Conservation (phyloP, 2,797 vertebrate species). For the Coregonus ussuriensis region DNA sequence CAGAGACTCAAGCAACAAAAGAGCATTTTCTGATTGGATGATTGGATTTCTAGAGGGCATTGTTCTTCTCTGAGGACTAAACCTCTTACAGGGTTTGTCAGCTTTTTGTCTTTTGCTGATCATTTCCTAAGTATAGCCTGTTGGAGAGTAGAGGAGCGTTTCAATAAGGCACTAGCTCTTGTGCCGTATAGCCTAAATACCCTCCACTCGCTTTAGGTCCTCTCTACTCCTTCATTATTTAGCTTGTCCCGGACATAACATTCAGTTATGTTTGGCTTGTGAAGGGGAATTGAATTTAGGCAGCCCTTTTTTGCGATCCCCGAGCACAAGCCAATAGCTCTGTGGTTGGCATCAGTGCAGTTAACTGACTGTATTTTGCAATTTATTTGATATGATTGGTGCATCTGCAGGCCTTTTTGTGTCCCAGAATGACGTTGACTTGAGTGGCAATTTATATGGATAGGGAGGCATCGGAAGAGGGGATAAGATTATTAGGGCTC, state of each 20-base stretch:
- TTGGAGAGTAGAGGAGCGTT: not conserved
- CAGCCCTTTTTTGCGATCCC: constrained; percentile 27
- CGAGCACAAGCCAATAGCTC: constrained; percentile 48
- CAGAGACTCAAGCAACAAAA: not conserved
- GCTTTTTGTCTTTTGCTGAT: not conserved
- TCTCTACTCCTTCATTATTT: constrained; percentile 44
- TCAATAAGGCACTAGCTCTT: not conserved
- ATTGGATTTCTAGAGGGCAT: not conserved
- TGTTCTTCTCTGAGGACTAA: constrained; percentile 2
- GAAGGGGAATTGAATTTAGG: constrained; percentile 65
- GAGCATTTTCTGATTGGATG: not conserved
- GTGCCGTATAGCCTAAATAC: not conserved
- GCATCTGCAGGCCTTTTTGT: constrained; percentile 66
- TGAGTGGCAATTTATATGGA: constrained; percentile 47
- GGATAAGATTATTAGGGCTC: constrained; percentile 48
- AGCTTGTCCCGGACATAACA: constrained; percentile 44
- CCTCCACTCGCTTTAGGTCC: constrained; percentile 8
- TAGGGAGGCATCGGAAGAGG: constrained; percentile 3
- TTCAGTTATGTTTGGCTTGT: constrained; percentile 33
- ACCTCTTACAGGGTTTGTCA: not conserved
- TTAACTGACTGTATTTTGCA: constrained; percentile 59
- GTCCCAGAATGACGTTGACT: constrained; percentile 53
- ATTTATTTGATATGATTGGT: constrained; percentile 67
- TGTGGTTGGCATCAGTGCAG: constrained; percentile 58
- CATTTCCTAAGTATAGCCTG: not conserved